phyloP scores from a whole-genome alignment of 2,888 invertebrate species.

The Stegophylla sp. region DNA sequence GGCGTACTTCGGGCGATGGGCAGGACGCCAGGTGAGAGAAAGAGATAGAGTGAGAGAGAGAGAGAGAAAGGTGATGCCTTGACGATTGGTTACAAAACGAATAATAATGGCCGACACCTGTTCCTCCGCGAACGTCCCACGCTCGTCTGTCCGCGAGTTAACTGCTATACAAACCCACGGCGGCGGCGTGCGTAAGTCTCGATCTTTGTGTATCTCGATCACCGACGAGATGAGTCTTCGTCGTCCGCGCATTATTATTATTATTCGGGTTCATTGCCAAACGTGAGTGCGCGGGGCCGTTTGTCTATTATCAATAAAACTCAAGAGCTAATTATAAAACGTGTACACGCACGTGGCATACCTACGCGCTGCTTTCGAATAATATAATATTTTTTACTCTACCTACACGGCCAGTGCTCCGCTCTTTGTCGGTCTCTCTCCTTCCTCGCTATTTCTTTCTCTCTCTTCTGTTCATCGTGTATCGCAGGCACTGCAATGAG shows the following conservation, averaged over 20 bases:
- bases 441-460: background rate
- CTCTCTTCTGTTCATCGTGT: no score
- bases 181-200: background rate
- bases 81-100: conserved; percentile 56
- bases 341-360: no score
- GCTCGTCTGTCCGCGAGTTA: background rate
- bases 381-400: background rate
- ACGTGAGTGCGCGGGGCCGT: background rate
- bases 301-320: conserved; percentile 14
- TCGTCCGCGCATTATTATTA: background rate
- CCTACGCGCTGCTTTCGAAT: background rate
- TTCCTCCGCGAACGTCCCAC: conserved; percentile 15
- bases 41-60: background rate
- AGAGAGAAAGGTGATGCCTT: background rate
- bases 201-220: background rate
- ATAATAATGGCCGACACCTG: conserved; percentile 57
- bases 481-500: background rate
- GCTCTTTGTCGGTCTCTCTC: no score
- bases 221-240: background rate
- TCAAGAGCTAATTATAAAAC: conserved; percentile 6
- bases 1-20: background rate
- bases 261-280: conserved; percentile 32
- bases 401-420: background rate
- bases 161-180: background rate
- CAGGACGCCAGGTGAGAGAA: conserved; percentile 54